Evolutionary conservation across 2,888 invertebrate species (phyloP).

Genomic region (Drosophila cognata): DNA sequence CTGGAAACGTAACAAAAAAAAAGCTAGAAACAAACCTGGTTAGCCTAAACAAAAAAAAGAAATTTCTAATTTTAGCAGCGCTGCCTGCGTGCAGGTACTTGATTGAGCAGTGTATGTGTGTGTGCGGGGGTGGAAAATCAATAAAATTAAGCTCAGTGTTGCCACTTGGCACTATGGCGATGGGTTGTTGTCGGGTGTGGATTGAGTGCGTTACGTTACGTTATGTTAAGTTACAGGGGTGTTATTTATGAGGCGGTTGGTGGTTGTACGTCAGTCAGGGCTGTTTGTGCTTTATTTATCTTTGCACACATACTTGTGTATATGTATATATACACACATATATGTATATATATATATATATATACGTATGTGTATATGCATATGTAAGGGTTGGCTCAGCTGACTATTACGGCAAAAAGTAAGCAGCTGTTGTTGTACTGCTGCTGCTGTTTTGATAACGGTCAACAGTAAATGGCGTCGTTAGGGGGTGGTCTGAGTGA

Average conservation of each 20-base stretch:
- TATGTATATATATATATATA: not conserved
- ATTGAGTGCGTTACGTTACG: constrained; percentile 31
- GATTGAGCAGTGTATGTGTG: constrained; percentile 10
- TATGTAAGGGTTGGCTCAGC: constrained; percentile 56
- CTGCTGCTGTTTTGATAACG: constrained; percentile 62
- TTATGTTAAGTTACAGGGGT: constrained; percentile 39
- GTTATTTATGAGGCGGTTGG: constrained; percentile 17
- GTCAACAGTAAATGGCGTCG: constrained; percentile 51
- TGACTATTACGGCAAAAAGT: constrained; percentile 53
- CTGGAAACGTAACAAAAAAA: constrained; percentile 6
- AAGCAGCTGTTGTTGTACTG: constrained; percentile 63
- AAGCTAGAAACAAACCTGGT: not conserved
- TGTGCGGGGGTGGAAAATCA: constrained; percentile 65
- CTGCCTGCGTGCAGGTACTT: constrained; percentile 50
- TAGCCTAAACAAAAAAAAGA: constrained; percentile 20
- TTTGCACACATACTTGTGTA: constrained; percentile 7
- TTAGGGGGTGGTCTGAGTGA: constrained; percentile 31
- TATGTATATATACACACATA: constrained; percentile 1
- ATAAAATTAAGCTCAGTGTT: constrained; percentile 72
- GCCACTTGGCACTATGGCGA: constrained; percentile 52
- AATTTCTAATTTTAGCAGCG: constrained; percentile 64
- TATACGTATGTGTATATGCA: constrained; percentile 1
- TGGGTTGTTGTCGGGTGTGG: constrained; percentile 7
- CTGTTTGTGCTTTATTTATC: constrained; percentile 28
- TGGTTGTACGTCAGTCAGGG: constrained; percentile 17